Base-by-base conservation (phyloP, 2,888 invertebrate genomes). In the Dryococelus australis region DNA sequence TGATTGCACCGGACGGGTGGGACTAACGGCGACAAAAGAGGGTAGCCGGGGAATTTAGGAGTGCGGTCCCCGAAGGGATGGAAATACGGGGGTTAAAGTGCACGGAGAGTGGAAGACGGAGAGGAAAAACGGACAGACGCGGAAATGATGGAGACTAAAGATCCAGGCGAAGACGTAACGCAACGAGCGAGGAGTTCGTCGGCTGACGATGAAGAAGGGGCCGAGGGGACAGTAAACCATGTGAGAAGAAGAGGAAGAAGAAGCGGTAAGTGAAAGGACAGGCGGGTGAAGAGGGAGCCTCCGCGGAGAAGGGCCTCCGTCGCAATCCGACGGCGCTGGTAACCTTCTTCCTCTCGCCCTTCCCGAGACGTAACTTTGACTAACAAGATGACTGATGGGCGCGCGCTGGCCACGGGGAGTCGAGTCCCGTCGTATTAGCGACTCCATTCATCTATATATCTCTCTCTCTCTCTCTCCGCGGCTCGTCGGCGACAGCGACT, bases 341-440 rank as follows among this genome's bases (percentile, higher is more conserved):
- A 47, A 47, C 47, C 8, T 8, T 8, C 47, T 65, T 24, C n/a
- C 24, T 5, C 16, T 9, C 65, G 16, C 51, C 65, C 65, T 65
- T 65, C 24, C 65, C 20, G 13, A 16, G 65, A 8, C 65, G 51
- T 85, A 85, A 65, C 51, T 85, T 85, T 28, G 65, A 86, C 86
- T 86, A 78, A 86, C 86, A 28, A n/a, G 86, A 86, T 86, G 86
- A 86, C 43, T 78, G 86, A 86, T 86, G 86, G 86, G 86, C n/a
- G 65, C 65, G 8, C 65, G 65, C n/a, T 43, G 86, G 86, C 79
- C 78, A 86, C 86, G 43, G 47, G 86, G 43, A 86, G 86, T 86
- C 78, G 26, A 86, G 86, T 86, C 86, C 43, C 86, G 43, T 78
- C 86, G 78, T 28, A 86, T 86, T 86, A 86, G 86, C 24, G 78